phyloP scores from a whole-genome alignment of 2,888 invertebrate genomes.

The Lepetodrilus schrolli region DNA sequence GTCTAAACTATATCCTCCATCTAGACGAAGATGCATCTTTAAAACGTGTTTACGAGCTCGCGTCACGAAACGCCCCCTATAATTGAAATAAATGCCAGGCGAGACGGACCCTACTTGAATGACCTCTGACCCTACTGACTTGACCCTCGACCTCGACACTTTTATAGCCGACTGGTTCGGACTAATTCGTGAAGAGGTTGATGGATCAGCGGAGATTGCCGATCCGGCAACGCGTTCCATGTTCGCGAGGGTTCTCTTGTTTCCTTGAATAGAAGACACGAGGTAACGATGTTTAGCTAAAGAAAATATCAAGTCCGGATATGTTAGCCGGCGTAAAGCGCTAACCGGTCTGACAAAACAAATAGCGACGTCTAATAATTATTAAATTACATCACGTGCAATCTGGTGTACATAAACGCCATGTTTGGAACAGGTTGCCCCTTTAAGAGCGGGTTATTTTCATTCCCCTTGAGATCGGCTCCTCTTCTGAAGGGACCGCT shows the following conservation, averaged over 20 bases:
- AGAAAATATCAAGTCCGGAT: background rate
- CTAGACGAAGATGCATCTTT: too few species aligned
- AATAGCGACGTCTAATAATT: slow-evolving; percentile 11
- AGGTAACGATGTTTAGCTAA: background rate
- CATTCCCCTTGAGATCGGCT: background rate
- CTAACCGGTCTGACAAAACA: slow-evolving; percentile 23
- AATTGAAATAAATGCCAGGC: slow-evolving; percentile 21
- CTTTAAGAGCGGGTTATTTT: background rate
- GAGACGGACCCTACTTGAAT: background rate
- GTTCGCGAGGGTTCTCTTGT: background rate
- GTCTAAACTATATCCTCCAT: too few species aligned
- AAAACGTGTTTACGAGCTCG: background rate
- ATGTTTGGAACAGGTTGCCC: background rate
- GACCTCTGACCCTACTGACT: background rate
- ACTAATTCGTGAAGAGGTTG: background rate
- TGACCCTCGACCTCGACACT: slow-evolving; percentile 17
- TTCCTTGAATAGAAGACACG: background rate
- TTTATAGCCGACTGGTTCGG: background rate
- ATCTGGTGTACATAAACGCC: slow-evolving; percentile 1
- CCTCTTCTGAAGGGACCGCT: slow-evolving; percentile 18
- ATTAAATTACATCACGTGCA: slow-evolving; percentile 17
- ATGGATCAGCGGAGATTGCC: background rate
- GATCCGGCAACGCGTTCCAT: background rate
- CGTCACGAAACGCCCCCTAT: slow-evolving; percentile 1
- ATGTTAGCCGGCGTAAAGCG: slow-evolving; percentile 2